phyloP scores from a whole-genome alignment of 2,888 invertebrate species.

The Eupithecia exiguata region DNA sequence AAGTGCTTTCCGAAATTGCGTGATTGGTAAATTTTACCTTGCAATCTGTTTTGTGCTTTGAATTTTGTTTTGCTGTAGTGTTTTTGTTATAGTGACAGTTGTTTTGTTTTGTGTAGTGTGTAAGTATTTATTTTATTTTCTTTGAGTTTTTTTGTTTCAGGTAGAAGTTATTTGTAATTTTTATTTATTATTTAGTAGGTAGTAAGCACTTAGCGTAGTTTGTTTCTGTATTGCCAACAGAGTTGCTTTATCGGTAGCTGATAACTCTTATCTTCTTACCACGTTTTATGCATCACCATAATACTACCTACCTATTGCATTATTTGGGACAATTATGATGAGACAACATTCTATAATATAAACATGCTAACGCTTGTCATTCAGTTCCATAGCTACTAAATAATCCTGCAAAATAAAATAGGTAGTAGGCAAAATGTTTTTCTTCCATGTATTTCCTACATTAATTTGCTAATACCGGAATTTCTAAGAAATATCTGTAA shows the following conservation, averaged over 20 bases:
- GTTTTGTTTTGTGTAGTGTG: constrained; percentile 70
- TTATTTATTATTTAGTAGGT: constrained; percentile 35
- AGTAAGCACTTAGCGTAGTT: constrained; percentile 45
- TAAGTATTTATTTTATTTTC: constrained; percentile 59
- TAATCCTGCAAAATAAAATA: neutral
- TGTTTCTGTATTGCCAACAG: constrained; percentile 68
- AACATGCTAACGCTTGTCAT: neutral
- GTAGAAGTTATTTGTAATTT: neutral
- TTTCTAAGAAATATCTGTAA: neutral
- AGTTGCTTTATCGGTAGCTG: constrained; percentile 76
- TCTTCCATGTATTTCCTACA: neutral
- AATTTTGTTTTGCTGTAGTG: constrained; percentile 67
- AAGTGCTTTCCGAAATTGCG: constrained; percentile 70
- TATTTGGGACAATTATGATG: constrained; percentile 51
- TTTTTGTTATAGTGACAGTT: constrained; percentile 74
- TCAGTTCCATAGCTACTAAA: neutral
- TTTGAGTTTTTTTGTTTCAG: constrained; percentile 16
- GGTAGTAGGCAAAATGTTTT: neutral
- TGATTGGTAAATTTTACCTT: constrained; percentile 62
- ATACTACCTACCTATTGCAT: constrained; percentile 51
- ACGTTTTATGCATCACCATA: constrained; percentile 59
- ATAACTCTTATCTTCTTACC: constrained; percentile 72
- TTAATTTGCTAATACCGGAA: neutral
- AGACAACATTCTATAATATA: neutral
- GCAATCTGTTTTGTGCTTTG: constrained; percentile 58